Evolutionary conservation across 2,113 vertebrate genomes (phyloP).

Genomic region (Brienomyrus brachyistius): DNA sequence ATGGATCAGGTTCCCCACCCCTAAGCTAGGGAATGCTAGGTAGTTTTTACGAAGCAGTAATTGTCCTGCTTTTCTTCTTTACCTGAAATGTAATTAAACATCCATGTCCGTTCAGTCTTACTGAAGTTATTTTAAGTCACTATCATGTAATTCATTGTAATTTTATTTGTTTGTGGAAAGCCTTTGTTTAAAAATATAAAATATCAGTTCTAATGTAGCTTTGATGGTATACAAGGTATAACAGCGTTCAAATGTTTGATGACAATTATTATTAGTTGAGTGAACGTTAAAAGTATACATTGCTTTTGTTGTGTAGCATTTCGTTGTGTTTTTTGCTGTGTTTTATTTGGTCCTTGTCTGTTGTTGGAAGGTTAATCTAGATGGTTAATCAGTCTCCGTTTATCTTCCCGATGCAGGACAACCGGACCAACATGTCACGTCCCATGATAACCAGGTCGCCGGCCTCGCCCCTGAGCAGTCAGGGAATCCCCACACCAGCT

Average conservation of each 20-base stretch:
- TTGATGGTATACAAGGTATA: not conserved
- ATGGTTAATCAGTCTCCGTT: not conserved
- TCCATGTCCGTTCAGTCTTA: not conserved
- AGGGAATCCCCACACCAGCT: slow-evolving; percentile 95
- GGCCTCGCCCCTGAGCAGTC: slow-evolving; percentile 93
- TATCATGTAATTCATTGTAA: not conserved
- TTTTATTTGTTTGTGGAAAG: not conserved
- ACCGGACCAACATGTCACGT: slow-evolving; percentile 96
- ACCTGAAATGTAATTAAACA: not conserved
- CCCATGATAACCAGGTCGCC: slow-evolving; percentile 96
- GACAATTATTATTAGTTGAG: not conserved
- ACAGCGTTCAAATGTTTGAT: not conserved
- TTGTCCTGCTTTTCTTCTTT: not conserved
- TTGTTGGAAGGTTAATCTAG: not conserved
- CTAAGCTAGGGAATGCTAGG: not conserved
- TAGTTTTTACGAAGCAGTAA: not conserved
- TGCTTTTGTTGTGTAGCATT: not conserved
- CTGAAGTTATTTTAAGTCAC: not conserved
- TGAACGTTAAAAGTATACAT: not conserved
- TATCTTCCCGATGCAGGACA: slow-evolving; percentile 67
- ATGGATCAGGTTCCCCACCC: too few species aligned
- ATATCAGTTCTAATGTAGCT: not conserved
- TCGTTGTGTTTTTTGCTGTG: not conserved
- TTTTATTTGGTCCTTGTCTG: not conserved
- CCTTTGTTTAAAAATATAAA: not conserved